Base-by-base conservation (phyloP, 2,113 vertebrate species). In the Kryptolebias marmoratus region DNA sequence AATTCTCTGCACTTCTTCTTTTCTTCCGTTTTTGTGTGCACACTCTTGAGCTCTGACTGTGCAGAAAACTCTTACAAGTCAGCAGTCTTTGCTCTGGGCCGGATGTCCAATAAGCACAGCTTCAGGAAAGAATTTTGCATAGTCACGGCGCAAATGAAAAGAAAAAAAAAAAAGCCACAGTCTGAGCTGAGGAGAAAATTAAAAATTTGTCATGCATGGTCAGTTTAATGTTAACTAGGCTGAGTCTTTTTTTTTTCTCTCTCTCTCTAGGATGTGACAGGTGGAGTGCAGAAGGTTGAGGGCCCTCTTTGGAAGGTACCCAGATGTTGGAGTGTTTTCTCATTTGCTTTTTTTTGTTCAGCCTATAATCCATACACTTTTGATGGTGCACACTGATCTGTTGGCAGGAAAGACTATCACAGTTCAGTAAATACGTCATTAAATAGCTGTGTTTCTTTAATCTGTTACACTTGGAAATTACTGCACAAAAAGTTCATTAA, bases 261-360 rank as follows among this genome's bases (percentile, higher is more conserved):
- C 71, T 80, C 1, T 55, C 76, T 53, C 76, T 94, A 96, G 93
- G 91, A 75, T 61, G 78, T 70, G 89, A 93, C 76, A 91, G 44
- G 90, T 87, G 86, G 82, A 1, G 70, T 96, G 79, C 93, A 90
- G 81, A 91, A 90, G 73, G 95, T 94, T 0, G 96, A 98, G 92
- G 97, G 96, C 44, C 91, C 91, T 48, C 94, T 98, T 1, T 97
- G 95, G 94, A 98, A 97, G 96, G 97, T 98, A 90, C 64, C 61
- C 77, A 77, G 68, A 75, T 82, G 70, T 44, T 81, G 15, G 53
- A 75, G 65, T 81, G 60, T 69, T 11, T 59, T 74, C 5, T 52
- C 47, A 44, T 74, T 3, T 11, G 12, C 61, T 80, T 22, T 64
- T 22, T 64, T 68, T 61, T 68, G 27, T 39, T 69, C 54, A 50